Base-by-base conservation (phyloP, 2,888 invertebrate species). In the Petrolisthes cinctipes region DNA sequence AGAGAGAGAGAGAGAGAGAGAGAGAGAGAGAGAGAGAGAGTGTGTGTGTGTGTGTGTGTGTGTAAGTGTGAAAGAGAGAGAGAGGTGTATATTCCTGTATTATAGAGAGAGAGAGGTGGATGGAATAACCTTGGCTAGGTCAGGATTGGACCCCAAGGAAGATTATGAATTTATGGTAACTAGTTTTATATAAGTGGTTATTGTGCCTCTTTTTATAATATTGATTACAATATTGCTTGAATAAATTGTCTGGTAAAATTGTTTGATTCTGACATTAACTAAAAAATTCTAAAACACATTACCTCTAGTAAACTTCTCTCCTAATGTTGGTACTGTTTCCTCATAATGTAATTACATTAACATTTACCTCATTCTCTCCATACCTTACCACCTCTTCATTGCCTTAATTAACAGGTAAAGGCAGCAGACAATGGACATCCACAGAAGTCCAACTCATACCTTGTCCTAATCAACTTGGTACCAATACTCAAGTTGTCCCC, bases 351-450 rank as follows among this genome's bases (percentile, higher is more conserved):
- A 71, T 20, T 37, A 37, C 37, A 37, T 37, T 37, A 37, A 37
- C 2, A 66, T 66, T 17, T 17, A 66, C 17, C 66, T 17, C 11
- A 14, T 17, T 11, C 66, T 66, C 11, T 66, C 66, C 66, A 14
- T 14, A 66, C 66, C 66, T 75, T 9, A 76, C 9, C 20, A 23
- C 9, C 7, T 76, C 9, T 76, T 4, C 37, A 17, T n/a, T 37
- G 14, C 11, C n/a, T n/a, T 23, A n/a, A n/a, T n/a, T n/a, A 20
- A 56, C 92, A 96, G 96, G 95, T 97, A 91, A 95, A 95, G 92
- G 97, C 97, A 7, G 95, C 96, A 91, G 98, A 98, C 94, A 95
- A 95, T 92, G 98, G 96, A 0, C 93, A 94, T 85, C 96, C 96
- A 4, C 94, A 95, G 91, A 95, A 95, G 91, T 96, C 95, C 92